Evolutionary conservation across 2,888 invertebrate species (phyloP).

Genomic region (Candidula unifasciata): DNA sequence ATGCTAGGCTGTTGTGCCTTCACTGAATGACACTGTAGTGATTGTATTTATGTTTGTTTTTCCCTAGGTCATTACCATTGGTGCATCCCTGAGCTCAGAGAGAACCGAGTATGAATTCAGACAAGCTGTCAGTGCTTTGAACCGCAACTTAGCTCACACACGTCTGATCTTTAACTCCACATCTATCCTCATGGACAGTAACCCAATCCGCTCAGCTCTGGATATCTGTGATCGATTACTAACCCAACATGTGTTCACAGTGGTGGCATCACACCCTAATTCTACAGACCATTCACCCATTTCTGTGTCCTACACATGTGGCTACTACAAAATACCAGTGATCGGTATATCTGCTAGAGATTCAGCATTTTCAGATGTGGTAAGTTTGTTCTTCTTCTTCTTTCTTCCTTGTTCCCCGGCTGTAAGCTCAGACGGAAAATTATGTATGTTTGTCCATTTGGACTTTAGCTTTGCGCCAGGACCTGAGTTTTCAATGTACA

Average conservation of each 20-base stretch:
- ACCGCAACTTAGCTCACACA: slow-evolving; percentile 22
- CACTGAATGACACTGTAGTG: no score
- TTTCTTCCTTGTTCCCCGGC: no score
- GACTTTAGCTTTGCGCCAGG: no score
- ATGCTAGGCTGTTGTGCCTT: no score
- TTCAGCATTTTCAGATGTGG: slow-evolving; percentile 97
- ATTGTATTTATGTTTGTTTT: no score
- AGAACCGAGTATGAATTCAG: slow-evolving; percentile 59
- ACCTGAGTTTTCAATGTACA: no score
- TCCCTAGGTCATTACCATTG: slow-evolving; percentile 57
- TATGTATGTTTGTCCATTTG: no score
- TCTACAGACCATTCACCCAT: slow-evolving; percentile 90
- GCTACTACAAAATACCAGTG: slow-evolving; percentile 98
- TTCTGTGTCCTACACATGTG: slow-evolving; percentile 97
- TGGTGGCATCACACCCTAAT: slow-evolving; percentile 80
- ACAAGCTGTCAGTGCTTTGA: slow-evolving; percentile 58
- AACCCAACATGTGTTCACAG: slow-evolving; percentile 77
- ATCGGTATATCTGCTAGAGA: slow-evolving; percentile 98
- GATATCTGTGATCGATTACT: slow-evolving; percentile 95
- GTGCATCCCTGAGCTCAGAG: slow-evolving; percentile 65
- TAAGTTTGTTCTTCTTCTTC: slow-evolving; percentile 70
- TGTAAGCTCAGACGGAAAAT: no score
- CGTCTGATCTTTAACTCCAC: slow-evolving; percentile 85
- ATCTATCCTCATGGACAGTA: slow-evolving; percentile 94
- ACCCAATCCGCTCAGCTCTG: slow-evolving; percentile 95